Evolutionary conservation across 2,888 invertebrate genomes (phyloP).

Genomic region (Nomada lathburiana): DNA sequence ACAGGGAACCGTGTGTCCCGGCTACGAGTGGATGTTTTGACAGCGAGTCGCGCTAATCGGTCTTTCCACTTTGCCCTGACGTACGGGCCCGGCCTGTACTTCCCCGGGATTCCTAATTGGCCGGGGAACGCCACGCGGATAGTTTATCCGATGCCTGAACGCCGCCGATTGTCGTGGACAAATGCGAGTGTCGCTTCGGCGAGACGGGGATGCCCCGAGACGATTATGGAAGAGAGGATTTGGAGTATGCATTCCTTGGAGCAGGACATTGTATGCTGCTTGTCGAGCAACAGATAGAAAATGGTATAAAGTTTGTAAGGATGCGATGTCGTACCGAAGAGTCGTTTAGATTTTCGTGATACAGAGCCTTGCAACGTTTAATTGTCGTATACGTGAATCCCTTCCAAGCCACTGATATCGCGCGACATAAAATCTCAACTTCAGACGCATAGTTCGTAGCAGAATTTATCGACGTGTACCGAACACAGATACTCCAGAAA

Average conservation of each 20-base stretch:
- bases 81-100: conserved; percentile 57
- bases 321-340: too few relatives aligned
- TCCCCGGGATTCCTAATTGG: conserved; percentile 70
- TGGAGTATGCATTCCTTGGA: not conserved
- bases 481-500: too few relatives aligned
- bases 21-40: conserved; percentile 79
- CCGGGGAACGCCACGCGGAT: conserved; percentile 35
- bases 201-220: not conserved
- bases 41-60: conserved; percentile 82
- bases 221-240: conserved; percentile 46
- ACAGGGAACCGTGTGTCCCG: conserved; percentile 52
- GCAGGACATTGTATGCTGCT: too few relatives aligned
- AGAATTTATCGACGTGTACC: too few relatives aligned
- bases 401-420: too few relatives aligned
- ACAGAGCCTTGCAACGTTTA: too few relatives aligned
- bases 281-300: too few relatives aligned
- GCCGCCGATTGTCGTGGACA: conserved; percentile 69
- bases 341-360: too few relatives aligned
- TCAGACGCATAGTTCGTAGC: too few relatives aligned
- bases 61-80: conserved; percentile 79
- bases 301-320: too few relatives aligned
- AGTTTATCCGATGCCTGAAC: conserved; percentile 52
- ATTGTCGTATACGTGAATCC: too few relatives aligned
- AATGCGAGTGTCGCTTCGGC: conserved; percentile 56
- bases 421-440: too few relatives aligned